These are phyloP conservation scores for Whitmania pigra DNA, from an alignment of 1,140 invertebrate genomes.

Conservation along the genomic window DNA sequence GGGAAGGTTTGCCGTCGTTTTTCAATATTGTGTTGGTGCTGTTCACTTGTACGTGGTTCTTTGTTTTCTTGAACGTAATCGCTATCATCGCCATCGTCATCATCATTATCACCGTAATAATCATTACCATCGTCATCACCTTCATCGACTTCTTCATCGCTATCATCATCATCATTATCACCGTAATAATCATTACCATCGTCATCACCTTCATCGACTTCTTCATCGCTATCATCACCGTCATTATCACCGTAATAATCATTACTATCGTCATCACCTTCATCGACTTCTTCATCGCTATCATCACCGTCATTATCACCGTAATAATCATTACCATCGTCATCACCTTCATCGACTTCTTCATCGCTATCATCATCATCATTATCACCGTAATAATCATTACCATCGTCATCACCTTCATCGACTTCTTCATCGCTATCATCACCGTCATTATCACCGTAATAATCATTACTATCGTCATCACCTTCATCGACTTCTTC, in stretches of 20 bases:
- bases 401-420: constrained; percentile 4
- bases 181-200: background rate
- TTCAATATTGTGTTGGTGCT: no score
- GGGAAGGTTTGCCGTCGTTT: no score
- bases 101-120: background rate
- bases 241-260: no score
- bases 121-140: no score
- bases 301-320: background rate
- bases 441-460: background rate
- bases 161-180: constrained; percentile 3
- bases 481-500: background rate
- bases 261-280: constrained; percentile 2
- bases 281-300: no score
- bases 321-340: background rate
- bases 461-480: constrained; percentile 5
- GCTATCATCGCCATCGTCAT: constrained; percentile 1
- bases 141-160: no score
- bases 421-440: constrained; percentile 4
- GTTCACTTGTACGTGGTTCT: no score
- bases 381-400: background rate
- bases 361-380: constrained; percentile 10
- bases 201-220: no score
- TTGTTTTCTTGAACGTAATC: background rate
- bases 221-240: constrained; percentile 8
- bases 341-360: no score